A percentile compares a stretch with the other conserved stretches of the same genome.
Evolutionary conservation across 2,113 vertebrate species (phyloP).

Genomic region (Vicugna pacos): DNA sequence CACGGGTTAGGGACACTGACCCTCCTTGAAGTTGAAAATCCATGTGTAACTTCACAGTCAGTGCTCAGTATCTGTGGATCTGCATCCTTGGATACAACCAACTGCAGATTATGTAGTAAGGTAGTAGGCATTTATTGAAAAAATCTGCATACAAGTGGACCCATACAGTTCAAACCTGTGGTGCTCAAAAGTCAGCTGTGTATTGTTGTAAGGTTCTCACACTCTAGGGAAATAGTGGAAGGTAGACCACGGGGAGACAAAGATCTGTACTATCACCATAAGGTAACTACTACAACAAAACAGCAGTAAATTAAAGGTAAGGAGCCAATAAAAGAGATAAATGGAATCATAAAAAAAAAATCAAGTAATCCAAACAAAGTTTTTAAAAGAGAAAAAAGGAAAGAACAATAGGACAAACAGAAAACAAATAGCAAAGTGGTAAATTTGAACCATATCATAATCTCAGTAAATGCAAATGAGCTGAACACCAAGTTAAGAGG

Average conservation of each 20-base stretch:
- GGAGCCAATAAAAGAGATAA: background rate
- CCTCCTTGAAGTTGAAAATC: background rate
- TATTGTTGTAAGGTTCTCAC: no score
- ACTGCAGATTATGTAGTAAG: rapidly evolving
- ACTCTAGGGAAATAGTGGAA: background rate
- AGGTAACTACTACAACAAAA: rapidly evolving
- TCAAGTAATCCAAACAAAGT: background rate
- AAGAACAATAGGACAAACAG: background rate
- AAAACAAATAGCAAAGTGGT: background rate
- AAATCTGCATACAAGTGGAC: background rate
- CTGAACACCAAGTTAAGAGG: background rate
- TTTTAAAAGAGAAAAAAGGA: background rate
- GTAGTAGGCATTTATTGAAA: background rate
- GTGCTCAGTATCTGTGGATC: background rate
- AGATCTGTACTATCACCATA: rapidly evolving
- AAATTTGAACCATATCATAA: background rate
- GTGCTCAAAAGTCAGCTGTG: background rate
- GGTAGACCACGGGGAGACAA: rapidly evolving
- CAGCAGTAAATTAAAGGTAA: rapidly evolving
- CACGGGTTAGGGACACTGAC: background rate
- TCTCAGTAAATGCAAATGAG: background rate
- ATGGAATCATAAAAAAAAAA: background rate
- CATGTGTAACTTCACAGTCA: background rate
- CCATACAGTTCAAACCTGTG: background rate
- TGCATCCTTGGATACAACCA: background rate